phyloP scores from a whole-genome alignment of 2,113 vertebrate genomes.

The Suncus etruscus region DNA sequence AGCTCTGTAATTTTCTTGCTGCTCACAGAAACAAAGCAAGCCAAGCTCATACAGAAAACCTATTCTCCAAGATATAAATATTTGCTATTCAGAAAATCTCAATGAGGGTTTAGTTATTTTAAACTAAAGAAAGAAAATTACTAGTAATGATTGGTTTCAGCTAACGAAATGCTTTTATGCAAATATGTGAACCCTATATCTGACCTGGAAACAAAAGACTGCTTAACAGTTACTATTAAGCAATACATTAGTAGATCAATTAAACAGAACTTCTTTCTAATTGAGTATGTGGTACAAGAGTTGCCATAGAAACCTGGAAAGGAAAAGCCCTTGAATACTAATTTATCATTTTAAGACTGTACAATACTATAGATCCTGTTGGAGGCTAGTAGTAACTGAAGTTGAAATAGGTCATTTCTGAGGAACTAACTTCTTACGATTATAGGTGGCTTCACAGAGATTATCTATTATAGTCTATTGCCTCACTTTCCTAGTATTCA shows the following conservation, averaged over 20 bases:
- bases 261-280: conserved; percentile 96
- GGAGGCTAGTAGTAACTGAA: conserved; percentile 39
- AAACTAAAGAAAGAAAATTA: conserved; percentile 95
- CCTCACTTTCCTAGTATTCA: not conserved
- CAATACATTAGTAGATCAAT: conserved; percentile 99
- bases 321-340: conserved; percentile 83
- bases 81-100: conserved; percentile 95
- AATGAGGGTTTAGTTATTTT: conserved; percentile 96
- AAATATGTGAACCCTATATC: conserved; percentile 96
- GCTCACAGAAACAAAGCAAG: conserved; percentile 89
- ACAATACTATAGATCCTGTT: conserved; percentile 77
- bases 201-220: conserved; percentile 99
- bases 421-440: conserved; percentile 32
- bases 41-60: conserved; percentile 90
- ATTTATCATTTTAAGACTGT: conserved; percentile 81
- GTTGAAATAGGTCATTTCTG: conserved; percentile 60
- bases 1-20: conserved; percentile 92
- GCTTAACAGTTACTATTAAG: conserved; percentile 97
- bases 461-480: not conserved
- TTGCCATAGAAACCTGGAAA: conserved; percentile 87
- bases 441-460: not conserved
- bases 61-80: conserved; percentile 96
- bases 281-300: conserved; percentile 86
- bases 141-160: conserved; percentile 98
- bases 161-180: conserved; percentile 99